phyloP scores from a whole-genome alignment of 2,888 invertebrate genomes.

The Malthinus seriepunctatus region DNA sequence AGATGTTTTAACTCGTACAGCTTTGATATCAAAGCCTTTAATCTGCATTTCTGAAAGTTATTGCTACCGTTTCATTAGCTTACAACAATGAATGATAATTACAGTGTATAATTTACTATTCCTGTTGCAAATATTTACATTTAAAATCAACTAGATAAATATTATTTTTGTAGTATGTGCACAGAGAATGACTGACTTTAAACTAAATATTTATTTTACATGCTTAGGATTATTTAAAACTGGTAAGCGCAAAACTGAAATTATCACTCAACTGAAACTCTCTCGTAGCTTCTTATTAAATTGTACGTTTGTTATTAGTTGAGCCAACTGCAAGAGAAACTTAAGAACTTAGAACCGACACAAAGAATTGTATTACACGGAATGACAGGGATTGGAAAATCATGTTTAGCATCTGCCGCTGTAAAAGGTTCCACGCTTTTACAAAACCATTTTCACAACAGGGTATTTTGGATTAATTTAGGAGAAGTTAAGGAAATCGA shows the following conservation, averaged over 20 bases:
- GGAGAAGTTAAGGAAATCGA: slow-evolving; percentile 50
- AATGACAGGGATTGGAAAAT: slow-evolving; percentile 78
- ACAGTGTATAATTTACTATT: too few relatives aligned
- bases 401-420: slow-evolving; percentile 65
- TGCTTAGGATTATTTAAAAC: too few relatives aligned
- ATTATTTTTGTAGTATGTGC: background rate
- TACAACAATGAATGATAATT: too few relatives aligned
- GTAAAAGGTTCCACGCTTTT: slow-evolving; percentile 58
- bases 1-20: too few relatives aligned
- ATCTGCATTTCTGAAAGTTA: too few relatives aligned
- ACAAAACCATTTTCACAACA: slow-evolving; percentile 58
- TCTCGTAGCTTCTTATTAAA: too few relatives aligned
- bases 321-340: slow-evolving; percentile 54
- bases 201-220: too few relatives aligned
- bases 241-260: too few relatives aligned
- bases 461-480: slow-evolving; percentile 63
- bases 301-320: slow-evolving; percentile 52
- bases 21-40: too few relatives aligned
- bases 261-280: too few relatives aligned
- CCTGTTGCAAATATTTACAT: background rate
- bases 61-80: too few relatives aligned
- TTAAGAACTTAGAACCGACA: slow-evolving; percentile 57
- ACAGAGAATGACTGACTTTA: background rate
- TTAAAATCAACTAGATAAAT: too few relatives aligned
- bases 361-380: slow-evolving; percentile 69